These are phyloP conservation scores for Paguma larvata DNA, from an alignment of 2,797 vertebrate species.

Conservation along the genomic window DNA sequence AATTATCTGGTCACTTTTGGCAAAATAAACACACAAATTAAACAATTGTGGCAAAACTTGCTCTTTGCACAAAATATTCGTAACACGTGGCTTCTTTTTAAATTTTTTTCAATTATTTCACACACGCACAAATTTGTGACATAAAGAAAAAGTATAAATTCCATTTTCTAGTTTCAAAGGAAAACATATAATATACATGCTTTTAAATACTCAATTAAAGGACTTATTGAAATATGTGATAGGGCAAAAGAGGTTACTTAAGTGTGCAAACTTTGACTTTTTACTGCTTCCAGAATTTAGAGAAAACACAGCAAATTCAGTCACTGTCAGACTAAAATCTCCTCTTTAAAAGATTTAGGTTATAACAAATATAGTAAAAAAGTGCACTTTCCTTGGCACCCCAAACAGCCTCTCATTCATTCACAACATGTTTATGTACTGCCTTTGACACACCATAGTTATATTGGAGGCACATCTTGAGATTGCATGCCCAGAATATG, in stretches of 20 bases:
- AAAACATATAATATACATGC: neutral
- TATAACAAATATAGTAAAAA: neutral
- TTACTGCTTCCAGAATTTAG: neutral
- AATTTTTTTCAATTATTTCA: neutral
- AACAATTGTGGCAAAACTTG: neutral
- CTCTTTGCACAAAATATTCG: neutral
- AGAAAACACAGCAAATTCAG: neutral
- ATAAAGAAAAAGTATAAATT: neutral
- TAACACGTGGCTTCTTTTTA: neutral
- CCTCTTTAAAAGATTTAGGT: neutral
- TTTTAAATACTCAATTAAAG: neutral
- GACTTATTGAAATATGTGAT: neutral
- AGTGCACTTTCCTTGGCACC: neutral
- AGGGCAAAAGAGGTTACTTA: neutral
- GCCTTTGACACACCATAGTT: neutral
- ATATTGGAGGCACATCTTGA: neutral
- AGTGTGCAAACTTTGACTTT: neutral
- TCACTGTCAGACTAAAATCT: neutral
- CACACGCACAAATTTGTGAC: neutral
- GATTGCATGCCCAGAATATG: neutral
- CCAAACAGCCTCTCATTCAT: neutral
- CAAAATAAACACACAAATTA: conserved; percentile 44
- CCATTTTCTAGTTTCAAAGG: conserved; percentile 18
- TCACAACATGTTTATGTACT: neutral
- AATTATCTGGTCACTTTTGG: neutral